These are phyloP conservation scores for Sepioteuthis lessoniana DNA, from an alignment of 2,888 invertebrate species.

Conservation along the genomic window DNA sequence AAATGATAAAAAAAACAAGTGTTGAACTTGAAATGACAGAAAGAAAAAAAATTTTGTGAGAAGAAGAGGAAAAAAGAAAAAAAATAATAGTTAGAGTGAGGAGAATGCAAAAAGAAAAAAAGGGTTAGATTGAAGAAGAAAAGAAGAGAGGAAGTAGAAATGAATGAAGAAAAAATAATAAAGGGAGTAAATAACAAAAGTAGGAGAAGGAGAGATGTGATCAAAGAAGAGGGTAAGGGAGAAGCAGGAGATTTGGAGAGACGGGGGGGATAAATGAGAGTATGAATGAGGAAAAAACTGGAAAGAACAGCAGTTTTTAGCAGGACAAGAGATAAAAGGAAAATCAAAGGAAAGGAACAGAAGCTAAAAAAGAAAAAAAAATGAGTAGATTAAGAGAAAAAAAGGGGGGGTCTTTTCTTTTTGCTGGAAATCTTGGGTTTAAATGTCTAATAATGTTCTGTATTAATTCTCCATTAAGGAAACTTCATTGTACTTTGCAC, in stretches of 20 bases:
- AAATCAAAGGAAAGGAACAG: neutral
- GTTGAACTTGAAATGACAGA: neutral
- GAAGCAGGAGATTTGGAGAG: neutral
- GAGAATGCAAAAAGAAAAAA: no score
- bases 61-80: neutral
- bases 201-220: neutral
- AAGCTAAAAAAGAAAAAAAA: neutral
- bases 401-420: neutral
- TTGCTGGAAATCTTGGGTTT: no score
- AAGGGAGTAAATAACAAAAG: neutral
- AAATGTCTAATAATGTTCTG: no score
- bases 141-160: neutral
- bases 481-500: neutral
- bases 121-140: neutral
- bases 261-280: no score
- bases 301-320: neutral
- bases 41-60: neutral
- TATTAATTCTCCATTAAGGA: neutral
- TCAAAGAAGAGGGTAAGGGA: neutral
- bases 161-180: neutral
- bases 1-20: neutral
- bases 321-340: no score
- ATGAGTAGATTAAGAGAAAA: neutral
- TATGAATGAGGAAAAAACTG: no score
- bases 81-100: no score